Conservation (phyloP, 2,888 invertebrate genomes). For the Liodrosophila aerea region DNA sequence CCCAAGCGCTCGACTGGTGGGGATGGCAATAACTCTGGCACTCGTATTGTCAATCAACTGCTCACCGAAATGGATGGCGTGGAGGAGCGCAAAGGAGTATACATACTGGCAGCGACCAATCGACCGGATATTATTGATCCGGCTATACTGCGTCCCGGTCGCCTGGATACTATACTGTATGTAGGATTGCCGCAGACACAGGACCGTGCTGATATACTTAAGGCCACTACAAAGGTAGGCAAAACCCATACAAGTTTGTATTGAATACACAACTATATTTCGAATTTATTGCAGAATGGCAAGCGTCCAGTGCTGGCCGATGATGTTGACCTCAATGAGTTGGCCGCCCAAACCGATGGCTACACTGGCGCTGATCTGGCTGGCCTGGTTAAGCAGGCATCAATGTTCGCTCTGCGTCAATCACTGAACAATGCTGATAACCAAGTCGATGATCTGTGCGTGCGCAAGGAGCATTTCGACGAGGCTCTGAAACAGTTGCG, state of each 20-base stretch:
- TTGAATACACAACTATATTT: too few relatives aligned
- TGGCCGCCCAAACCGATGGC: constrained; percentile 88
- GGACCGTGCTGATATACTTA: constrained; percentile 94
- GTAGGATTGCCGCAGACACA: constrained; percentile 92
- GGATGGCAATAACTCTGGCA: constrained; percentile 88
- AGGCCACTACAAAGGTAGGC: constrained; percentile 91
- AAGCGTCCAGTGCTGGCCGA: constrained; percentile 89
- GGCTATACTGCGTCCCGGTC: constrained; percentile 93
- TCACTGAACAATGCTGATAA: constrained; percentile 85
- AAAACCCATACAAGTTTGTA: too few relatives aligned
- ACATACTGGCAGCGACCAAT: constrained; percentile 97
- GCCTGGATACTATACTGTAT: constrained; percentile 94
- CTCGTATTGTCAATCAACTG: constrained; percentile 97
- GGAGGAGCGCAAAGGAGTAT: constrained; percentile 94
- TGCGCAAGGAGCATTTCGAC: constrained; percentile 89
- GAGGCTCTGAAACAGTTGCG: constrained; percentile 90
- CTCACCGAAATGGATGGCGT: constrained; percentile 99
- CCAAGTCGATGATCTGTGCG: constrained; percentile 84
- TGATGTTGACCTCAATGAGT: constrained; percentile 89
- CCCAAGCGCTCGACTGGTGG: constrained; percentile 91
- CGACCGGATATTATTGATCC: constrained; percentile 98
- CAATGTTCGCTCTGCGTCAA: constrained; percentile 90
- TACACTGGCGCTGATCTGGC: constrained; percentile 97
- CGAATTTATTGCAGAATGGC: constrained; percentile 85
- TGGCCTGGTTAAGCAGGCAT: constrained; percentile 93